phyloP scores from a whole-genome alignment of 1,140 invertebrate genomes.

The Ditylenchus dipsaci region DNA sequence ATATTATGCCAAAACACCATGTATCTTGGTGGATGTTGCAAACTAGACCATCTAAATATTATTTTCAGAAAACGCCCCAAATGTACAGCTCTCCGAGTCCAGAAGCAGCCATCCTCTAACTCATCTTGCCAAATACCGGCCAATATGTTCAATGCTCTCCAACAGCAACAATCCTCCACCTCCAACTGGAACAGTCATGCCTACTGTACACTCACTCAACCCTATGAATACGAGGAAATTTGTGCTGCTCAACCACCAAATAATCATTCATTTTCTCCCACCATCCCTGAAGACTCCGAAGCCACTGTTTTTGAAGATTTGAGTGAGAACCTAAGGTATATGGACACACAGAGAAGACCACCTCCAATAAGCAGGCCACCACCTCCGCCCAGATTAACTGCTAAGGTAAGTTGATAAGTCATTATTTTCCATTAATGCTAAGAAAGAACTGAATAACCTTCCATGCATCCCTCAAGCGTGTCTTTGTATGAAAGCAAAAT shows the following conservation, averaged over 20 bases:
- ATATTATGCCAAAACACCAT: too few species aligned
- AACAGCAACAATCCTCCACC: not conserved
- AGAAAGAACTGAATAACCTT: too few species aligned
- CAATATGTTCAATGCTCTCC: not conserved
- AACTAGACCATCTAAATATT: too few species aligned
- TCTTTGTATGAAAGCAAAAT: too few species aligned
- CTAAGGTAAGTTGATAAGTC: not conserved
- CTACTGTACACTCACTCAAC: slow-evolving; percentile 7
- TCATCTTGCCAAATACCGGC: not conserved
- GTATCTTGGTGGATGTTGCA: too few species aligned
- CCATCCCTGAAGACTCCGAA: not conserved
- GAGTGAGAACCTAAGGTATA: not conserved
- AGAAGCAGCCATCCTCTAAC: not conserved
- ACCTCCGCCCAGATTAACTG: not conserved
- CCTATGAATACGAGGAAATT: slow-evolving; percentile 12
- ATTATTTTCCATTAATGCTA: too few species aligned
- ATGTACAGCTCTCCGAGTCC: not conserved
- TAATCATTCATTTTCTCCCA: not conserved
- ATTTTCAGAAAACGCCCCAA: not conserved
- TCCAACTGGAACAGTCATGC: not conserved
- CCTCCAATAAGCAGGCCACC: not conserved
- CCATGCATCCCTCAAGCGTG: too few species aligned
- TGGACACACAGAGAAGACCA: slow-evolving; percentile 1
- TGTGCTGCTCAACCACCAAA: not conserved
- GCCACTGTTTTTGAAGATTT: slow-evolving; percentile 4